Conservation (phyloP, 2,113 vertebrate genomes). For the Cervus canadensis region DNA sequence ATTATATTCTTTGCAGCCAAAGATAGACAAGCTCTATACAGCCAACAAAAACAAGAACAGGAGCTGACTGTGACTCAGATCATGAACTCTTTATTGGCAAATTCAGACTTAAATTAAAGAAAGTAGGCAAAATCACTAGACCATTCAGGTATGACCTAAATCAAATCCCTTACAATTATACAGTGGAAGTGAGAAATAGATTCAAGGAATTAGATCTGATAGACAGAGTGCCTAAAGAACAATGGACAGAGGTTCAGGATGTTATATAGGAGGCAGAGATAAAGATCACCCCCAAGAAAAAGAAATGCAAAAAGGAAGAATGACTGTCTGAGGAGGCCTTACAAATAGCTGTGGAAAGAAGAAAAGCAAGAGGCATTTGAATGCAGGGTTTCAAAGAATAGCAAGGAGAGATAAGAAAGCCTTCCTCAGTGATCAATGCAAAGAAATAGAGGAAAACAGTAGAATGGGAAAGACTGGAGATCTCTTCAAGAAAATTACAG, state of each 20-base stretch:
- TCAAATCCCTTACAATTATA: not conserved
- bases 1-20: not conserved
- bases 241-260: fast-evolving
- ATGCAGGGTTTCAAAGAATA: not conserved
- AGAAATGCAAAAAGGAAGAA: not conserved
- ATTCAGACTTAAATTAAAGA: not conserved
- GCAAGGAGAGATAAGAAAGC: not conserved
- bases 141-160: not conserved
- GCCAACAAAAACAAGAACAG: not conserved
- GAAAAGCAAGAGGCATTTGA: not conserved
- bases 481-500: not conserved
- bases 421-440: not conserved
- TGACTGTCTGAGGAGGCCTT: not conserved
- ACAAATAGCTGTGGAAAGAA: not conserved
- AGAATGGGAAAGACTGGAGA: not conserved
- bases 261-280: not conserved
- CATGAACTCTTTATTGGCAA: not conserved
- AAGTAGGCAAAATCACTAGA: not conserved
- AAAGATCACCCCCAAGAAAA: not conserved
- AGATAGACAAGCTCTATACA: not conserved
- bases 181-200: not conserved
- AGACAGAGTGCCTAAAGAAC: not conserved
- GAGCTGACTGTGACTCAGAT: not conserved
- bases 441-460: not conserved
- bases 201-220: not conserved